Conservation (phyloP, 2,113 vertebrate genomes). For the Mesitornis unicolor region DNA sequence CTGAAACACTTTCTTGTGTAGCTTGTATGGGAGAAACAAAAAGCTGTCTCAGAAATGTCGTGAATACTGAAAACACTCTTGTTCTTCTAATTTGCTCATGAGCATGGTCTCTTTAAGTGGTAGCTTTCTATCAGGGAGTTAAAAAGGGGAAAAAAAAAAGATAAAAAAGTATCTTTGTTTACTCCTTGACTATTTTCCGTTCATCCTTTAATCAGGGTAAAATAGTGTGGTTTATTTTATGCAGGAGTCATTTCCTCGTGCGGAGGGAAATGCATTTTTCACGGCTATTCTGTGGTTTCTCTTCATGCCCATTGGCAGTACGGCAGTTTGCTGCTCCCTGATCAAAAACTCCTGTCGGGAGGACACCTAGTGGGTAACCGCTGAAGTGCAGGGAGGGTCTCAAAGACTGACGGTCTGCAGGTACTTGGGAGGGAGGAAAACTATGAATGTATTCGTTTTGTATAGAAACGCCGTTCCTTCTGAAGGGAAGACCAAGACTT, state of each 20-base stretch:
- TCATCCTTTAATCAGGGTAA: neutral
- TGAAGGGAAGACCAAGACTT: neutral
- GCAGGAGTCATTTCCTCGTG: neutral
- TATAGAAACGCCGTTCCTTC: neutral
- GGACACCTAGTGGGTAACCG: neutral
- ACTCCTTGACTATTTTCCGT: neutral
- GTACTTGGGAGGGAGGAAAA: neutral
- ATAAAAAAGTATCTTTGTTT: neutral
- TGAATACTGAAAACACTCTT: neutral
- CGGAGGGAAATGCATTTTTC: rapidly evolving
- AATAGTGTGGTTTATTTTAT: neutral
- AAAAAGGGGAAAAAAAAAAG: neutral
- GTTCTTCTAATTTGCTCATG: neutral
- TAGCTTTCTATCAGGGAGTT: neutral
- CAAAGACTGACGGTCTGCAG: neutral
- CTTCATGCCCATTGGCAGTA: neutral
- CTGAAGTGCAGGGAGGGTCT: neutral
- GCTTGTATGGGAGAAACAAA: neutral
- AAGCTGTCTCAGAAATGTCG: neutral
- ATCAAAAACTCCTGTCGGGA: rapidly evolving
- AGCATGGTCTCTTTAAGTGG: neutral
- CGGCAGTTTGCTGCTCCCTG: neutral
- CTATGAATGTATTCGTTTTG: rapidly evolving
- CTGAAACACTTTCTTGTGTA: neutral
- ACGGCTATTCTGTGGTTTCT: neutral